These are phyloP conservation scores for Danio aesculapii DNA, from an alignment of 2,797 vertebrate species.

Conservation along the genomic window DNA sequence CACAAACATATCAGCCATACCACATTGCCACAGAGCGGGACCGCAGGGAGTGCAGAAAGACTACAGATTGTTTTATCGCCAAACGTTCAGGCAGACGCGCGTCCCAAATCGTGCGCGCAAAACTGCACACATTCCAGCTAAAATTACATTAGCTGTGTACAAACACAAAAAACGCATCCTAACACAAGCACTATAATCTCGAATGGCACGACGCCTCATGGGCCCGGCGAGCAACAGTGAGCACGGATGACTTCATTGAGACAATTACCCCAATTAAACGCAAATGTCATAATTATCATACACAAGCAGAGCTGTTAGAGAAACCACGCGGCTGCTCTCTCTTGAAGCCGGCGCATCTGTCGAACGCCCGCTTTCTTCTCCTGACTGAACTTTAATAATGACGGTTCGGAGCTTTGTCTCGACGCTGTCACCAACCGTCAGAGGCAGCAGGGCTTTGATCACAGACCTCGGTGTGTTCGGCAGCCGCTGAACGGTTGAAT, in stretches of 20 bases:
- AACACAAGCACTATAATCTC: constrained; percentile 22
- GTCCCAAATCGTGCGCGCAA: neutral
- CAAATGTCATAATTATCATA: constrained; percentile 62
- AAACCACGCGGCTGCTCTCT: constrained; percentile 10
- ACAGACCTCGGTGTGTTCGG: constrained; percentile 17
- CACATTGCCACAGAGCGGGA: constrained; percentile 37
- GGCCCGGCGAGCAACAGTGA: constrained; percentile 26
- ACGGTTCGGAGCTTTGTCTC: constrained; percentile 37
- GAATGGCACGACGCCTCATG: constrained; percentile 1
- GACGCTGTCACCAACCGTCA: constrained; percentile 36
- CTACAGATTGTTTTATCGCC: constrained; percentile 7
- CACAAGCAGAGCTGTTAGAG: constrained; percentile 38
- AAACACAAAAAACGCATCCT: constrained; percentile 7
- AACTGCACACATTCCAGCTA: neutral
- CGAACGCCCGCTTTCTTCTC: constrained; percentile 25
- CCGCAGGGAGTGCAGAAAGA: constrained; percentile 8
- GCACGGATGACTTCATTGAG: constrained; percentile 49
- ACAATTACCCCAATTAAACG: constrained; percentile 59
- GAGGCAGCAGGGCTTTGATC: constrained; percentile 50
- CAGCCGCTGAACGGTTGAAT: constrained; percentile 40
- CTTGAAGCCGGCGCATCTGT: constrained; percentile 44
- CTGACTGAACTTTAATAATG: constrained; percentile 49
- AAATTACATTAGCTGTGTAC: constrained; percentile 33
- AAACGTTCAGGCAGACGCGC: neutral
- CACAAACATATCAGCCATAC: constrained; percentile 29